Evolutionary conservation across 2,888 invertebrate genomes (phyloP).

Genomic region (Nesidiocoris tenuis): DNA sequence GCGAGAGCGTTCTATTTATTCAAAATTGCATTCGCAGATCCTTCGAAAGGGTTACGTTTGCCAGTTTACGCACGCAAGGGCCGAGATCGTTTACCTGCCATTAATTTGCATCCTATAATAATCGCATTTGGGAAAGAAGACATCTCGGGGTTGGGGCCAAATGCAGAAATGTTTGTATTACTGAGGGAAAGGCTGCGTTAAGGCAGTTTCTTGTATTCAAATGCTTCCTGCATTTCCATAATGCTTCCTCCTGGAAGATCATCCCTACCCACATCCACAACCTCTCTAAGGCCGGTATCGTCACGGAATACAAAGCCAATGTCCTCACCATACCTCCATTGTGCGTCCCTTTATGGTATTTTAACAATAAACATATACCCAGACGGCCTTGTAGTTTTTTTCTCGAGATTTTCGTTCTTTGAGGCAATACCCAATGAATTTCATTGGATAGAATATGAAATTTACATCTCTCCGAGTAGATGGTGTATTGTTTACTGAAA

Average conservation of each 20-base stretch:
- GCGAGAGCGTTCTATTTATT: neutral
- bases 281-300: conserved; percentile 26
- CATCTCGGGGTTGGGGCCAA: neutral
- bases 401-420: too few relatives aligned
- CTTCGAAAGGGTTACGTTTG: neutral
- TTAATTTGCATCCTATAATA: conserved; percentile 32
- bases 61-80: neutral
- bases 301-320: conserved; percentile 32
- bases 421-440: too few relatives aligned
- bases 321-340: conserved; percentile 25
- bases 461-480: too few relatives aligned
- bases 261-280: conserved; percentile 1
- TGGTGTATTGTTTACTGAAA: too few relatives aligned
- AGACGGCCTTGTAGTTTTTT: neutral
- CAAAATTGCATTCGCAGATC: neutral
- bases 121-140: conserved; percentile 2
- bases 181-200: neutral
- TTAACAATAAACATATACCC: conserved; percentile 28
- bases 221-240: conserved; percentile 30
- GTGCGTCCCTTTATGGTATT: conserved; percentile 16
- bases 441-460: too few relatives aligned
- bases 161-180: conserved; percentile 32
- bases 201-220: conserved; percentile 36
- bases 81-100: neutral
- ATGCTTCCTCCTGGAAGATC: conserved; percentile 25